phyloP scores from a whole-genome alignment of 2,113 vertebrate species.

The Scomber japonicus region DNA sequence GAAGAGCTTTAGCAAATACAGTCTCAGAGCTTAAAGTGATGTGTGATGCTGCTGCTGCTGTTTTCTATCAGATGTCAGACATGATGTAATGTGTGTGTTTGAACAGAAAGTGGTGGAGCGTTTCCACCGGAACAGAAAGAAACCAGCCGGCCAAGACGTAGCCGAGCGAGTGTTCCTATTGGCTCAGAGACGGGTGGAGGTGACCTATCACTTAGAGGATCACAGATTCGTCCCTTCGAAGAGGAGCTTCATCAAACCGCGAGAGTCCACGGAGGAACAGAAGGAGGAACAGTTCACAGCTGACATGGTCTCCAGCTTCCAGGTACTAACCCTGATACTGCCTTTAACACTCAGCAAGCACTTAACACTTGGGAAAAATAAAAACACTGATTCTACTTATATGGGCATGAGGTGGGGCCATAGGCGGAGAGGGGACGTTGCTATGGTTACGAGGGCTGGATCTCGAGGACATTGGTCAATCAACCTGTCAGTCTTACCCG shows the following conservation, averaged over 20 bases:
- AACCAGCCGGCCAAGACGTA: constrained; percentile 87
- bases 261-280: constrained; percentile 65
- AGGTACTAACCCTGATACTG: constrained; percentile 62
- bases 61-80: too few species aligned
- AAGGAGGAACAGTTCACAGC: constrained; percentile 75
- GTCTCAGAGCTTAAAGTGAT: too few species aligned
- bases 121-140: constrained; percentile 87
- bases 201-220: constrained; percentile 88
- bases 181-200: constrained; percentile 78
- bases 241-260: constrained; percentile 84
- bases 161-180: constrained; percentile 87
- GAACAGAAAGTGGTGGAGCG: constrained; percentile 89
- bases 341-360: background rate
- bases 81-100: background rate
- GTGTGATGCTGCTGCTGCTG: too few species aligned
- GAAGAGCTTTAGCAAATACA: too few species aligned
- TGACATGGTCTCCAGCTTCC: constrained; percentile 84
- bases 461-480: too few species aligned
- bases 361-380: too few species aligned
- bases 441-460: too few species aligned
- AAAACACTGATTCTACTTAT: too few species aligned
- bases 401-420: too few species aligned
- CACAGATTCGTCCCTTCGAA: constrained; percentile 84
- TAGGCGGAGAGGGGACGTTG: too few species aligned
- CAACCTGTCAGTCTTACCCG: too few species aligned